Conservation (phyloP, 2,797 vertebrate genomes). For the Sebastes nivosus region DNA sequence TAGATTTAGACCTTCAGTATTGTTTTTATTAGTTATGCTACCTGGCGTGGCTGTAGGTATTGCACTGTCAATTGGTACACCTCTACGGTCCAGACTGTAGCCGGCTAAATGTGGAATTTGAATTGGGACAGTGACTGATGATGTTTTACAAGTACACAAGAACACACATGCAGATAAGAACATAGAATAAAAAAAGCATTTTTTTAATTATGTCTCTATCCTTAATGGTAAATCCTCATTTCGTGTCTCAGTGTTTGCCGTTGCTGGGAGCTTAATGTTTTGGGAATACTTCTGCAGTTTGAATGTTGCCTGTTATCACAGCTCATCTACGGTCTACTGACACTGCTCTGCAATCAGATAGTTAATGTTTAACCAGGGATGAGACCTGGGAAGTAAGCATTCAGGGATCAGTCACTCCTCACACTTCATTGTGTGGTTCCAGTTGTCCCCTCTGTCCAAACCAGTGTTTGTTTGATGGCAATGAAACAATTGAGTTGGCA, state of each 20-base stretch:
- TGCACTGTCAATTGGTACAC: not conserved
- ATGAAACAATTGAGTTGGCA: slow-evolving; percentile 53
- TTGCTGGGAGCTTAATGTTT: not conserved
- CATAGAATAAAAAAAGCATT: not conserved
- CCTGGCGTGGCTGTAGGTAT: not conserved
- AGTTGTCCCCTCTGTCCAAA: slow-evolving; percentile 49
- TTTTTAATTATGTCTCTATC: not conserved
- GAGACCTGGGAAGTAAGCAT: slow-evolving; percentile 27
- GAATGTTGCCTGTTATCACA: slow-evolving; percentile 13
- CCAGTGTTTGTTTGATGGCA: slow-evolving; percentile 58
- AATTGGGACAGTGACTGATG: not conserved
- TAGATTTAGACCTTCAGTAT: not conserved
- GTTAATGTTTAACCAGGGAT: slow-evolving; percentile 67
- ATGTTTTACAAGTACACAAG: not conserved
- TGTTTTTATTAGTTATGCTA: not conserved
- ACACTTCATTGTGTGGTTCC: slow-evolving; percentile 56
- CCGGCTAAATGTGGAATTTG: not conserved
- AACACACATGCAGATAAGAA: not conserved
- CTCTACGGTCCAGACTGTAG: not conserved
- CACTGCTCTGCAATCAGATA: slow-evolving; percentile 2
- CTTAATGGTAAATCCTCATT: not conserved
- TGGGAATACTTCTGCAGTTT: not conserved
- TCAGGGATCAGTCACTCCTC: slow-evolving; percentile 51
- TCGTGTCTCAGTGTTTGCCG: not conserved
- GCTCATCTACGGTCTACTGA: slow-evolving; percentile 14